A percentile compares a stretch with the other conserved stretches of the same genome.
phyloP scores from a whole-genome alignment of 1,140 invertebrate species.

The Archegozetes longisetosus region DNA sequence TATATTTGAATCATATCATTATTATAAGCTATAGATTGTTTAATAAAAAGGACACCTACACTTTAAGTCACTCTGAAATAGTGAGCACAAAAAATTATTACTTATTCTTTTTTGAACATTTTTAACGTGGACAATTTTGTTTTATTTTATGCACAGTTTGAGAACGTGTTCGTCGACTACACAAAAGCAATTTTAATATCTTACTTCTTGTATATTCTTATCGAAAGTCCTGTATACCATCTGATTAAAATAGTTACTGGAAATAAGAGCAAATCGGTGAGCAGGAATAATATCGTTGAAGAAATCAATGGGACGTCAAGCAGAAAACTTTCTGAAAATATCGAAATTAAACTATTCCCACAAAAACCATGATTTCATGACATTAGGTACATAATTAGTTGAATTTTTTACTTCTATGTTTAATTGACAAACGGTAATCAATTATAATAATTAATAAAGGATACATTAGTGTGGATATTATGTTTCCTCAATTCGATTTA shows the following conservation, averaged over 20 bases:
- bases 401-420: too few relatives aligned
- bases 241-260: constrained; percentile 4
- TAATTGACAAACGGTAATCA: too few relatives aligned
- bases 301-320: background rate
- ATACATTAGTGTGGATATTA: too few relatives aligned
- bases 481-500: too few relatives aligned
- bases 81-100: background rate
- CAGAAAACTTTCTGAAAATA: background rate
- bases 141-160: constrained; percentile 1
- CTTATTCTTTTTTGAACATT: background rate
- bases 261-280: background rate
- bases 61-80: constrained; percentile 5
- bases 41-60: background rate
- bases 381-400: too few relatives aligned
- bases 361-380: too few relatives aligned
- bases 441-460: too few relatives aligned
- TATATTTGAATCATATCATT: constrained; percentile 11
- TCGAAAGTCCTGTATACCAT: constrained; percentile 9
- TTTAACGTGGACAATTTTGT: constrained; percentile 1
- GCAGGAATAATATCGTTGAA: background rate
- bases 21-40: constrained; percentile 6
- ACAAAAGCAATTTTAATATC: constrained; percentile 2
- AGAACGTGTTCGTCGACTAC: background rate
- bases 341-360: background rate
- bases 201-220: constrained; percentile 8